Conservation (phyloP, 2,888 invertebrate species). For the Zootermopsis nevadensis region DNA sequence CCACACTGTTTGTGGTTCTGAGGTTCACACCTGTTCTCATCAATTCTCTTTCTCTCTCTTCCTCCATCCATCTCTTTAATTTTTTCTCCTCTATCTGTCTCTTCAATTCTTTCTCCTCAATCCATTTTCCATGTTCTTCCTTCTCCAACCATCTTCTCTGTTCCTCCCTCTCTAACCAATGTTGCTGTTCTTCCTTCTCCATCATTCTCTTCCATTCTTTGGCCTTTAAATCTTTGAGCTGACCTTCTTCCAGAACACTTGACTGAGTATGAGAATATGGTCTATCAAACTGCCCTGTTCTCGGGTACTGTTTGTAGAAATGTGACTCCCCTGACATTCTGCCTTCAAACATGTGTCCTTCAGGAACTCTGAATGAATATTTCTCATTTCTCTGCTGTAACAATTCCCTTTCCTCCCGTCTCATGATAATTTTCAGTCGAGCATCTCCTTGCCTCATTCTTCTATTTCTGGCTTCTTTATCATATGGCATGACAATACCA, state of each 20-base stretch:
- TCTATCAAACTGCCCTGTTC: background rate
- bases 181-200: background rate
- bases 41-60: conserved; percentile 13
- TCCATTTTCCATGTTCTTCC: background rate
- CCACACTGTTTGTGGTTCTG: background rate
- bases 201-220: background rate
- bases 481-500: background rate
- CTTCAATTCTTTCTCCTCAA: background rate
- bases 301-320: background rate
- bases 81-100: background rate
- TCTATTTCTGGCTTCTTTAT: background rate
- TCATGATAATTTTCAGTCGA: background rate
- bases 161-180: background rate
- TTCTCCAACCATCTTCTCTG: background rate
- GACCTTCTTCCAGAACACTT: background rate
- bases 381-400: background rate
- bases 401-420: background rate
- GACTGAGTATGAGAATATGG: background rate
- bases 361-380: background rate
- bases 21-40: background rate
- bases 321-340: no score
- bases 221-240: background rate
- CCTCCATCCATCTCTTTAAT: background rate
- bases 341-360: background rate
- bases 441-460: no score